Evolutionary conservation across 2,888 invertebrate species (phyloP).

Genomic region (Apamea sordens): DNA sequence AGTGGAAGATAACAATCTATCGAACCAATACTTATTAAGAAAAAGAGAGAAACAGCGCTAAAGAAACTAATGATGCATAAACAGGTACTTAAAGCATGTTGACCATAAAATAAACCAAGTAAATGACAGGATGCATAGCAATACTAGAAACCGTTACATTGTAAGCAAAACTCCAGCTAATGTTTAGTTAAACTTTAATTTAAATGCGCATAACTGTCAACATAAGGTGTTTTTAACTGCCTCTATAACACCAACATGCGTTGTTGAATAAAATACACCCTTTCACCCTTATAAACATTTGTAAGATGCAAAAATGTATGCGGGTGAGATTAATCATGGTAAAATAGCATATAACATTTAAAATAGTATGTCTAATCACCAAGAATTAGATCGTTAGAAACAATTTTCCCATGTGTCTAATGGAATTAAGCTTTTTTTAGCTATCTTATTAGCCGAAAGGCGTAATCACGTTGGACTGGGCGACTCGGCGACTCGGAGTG

Average conservation of each 20-base stretch:
- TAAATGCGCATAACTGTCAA: constrained; percentile 52
- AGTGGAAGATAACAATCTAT: neutral
- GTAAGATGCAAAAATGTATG: constrained; percentile 48
- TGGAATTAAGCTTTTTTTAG: constrained; percentile 58
- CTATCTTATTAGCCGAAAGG: constrained; percentile 61
- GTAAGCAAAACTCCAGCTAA: constrained; percentile 22
- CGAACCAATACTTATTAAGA: neutral
- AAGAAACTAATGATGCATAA: constrained; percentile 37
- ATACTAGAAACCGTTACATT: constrained; percentile 40
- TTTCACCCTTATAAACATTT: constrained; percentile 18
- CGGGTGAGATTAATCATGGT: constrained; percentile 59
- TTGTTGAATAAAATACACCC: constrained; percentile 41
- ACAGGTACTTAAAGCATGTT: constrained; percentile 30
- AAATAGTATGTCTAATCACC: constrained; percentile 32
- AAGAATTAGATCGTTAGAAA: constrained; percentile 35
- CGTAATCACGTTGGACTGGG: constrained; percentile 57
- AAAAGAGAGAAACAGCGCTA: constrained; percentile 1
- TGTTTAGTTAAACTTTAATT: constrained; percentile 34
- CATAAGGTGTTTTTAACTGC: constrained; percentile 32
- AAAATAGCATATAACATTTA: constrained; percentile 36
- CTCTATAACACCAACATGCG: constrained; percentile 7
- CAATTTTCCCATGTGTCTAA: constrained; percentile 54
- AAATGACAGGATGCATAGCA: constrained; percentile 24
- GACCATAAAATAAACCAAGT: constrained; percentile 18
- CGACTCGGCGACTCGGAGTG: constrained; percentile 59